phyloP scores from a whole-genome alignment of 2,113 vertebrate genomes.

The Tinamus guttatus region DNA sequence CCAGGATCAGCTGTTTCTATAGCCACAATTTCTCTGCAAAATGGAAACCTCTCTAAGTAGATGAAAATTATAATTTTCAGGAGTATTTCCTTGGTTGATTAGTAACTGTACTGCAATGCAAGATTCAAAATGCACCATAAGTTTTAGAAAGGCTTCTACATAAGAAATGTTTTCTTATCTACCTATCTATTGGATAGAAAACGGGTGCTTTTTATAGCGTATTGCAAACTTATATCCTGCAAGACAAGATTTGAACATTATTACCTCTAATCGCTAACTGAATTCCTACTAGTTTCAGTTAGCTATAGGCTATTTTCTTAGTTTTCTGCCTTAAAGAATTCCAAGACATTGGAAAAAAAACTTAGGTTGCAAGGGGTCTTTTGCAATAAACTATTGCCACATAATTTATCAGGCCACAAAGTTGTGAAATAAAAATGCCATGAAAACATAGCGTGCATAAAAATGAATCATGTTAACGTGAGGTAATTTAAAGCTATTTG shows the following conservation, averaged over 20 bases:
- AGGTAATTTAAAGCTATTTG: not conserved
- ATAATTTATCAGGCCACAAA: not conserved
- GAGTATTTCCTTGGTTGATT: not conserved
- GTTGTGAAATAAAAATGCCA: conserved; percentile 12
- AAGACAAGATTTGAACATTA: not conserved
- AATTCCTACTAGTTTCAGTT: not conserved
- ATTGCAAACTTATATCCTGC: not conserved
- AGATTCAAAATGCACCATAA: not conserved
- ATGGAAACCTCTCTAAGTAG: not conserved
- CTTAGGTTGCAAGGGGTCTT: not conserved
- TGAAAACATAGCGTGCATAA: not conserved
- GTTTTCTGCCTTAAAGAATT: not conserved
- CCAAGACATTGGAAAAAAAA: not conserved
- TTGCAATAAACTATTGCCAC: conserved; percentile 33
- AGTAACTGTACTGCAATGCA: not conserved
- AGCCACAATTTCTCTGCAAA: not conserved
- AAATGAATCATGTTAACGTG: not conserved
- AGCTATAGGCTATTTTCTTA: not conserved
- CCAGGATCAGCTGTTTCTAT: not conserved
- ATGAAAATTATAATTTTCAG: not conserved
- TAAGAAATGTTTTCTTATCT: not conserved
- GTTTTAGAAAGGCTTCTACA: not conserved
- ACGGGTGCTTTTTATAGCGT: not conserved
- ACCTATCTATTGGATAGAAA: not conserved
- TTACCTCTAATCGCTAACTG: not conserved